Percentiles rank a stretch among this genome's conserved stretches.
Conservation (phyloP, 1,140 invertebrate genomes). For the Ephestia elutella region DNA sequence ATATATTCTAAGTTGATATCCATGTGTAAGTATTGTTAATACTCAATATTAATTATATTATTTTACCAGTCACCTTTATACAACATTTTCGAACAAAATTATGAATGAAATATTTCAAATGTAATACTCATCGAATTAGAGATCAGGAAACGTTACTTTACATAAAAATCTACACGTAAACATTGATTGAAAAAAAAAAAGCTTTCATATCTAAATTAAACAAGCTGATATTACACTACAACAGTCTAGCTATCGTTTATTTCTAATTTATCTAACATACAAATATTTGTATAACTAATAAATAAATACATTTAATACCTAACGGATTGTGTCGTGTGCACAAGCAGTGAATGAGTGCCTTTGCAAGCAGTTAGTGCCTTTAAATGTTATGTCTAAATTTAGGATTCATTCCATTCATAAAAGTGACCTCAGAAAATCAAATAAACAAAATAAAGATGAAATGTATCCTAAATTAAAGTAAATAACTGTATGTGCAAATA, state of each 20-base stretch:
- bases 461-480: constrained; percentile 31
- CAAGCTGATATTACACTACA: not conserved
- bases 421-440: not conserved
- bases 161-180: too few species aligned
- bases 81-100: constrained; percentile 18
- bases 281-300: not conserved
- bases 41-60: constrained; percentile 9
- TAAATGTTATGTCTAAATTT: not conserved
- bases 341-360: constrained; percentile 53
- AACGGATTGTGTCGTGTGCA: constrained; percentile 16
- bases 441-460: constrained; percentile 15
- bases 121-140: too few species aligned
- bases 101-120: too few species aligned
- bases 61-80: constrained; percentile 45
- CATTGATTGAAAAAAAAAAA: not conserved
- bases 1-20: not conserved
- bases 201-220: not conserved
- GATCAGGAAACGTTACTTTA: too few species aligned
- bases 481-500: constrained; percentile 13
- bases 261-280: not conserved
- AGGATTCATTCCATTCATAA: not conserved
- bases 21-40: constrained; percentile 6
- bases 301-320: not conserved
- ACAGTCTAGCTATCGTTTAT: not conserved
- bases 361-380: constrained; percentile 64